Conservation (phyloP, 1,140 invertebrate genomes). For the Diorhabda sublineata region DNA sequence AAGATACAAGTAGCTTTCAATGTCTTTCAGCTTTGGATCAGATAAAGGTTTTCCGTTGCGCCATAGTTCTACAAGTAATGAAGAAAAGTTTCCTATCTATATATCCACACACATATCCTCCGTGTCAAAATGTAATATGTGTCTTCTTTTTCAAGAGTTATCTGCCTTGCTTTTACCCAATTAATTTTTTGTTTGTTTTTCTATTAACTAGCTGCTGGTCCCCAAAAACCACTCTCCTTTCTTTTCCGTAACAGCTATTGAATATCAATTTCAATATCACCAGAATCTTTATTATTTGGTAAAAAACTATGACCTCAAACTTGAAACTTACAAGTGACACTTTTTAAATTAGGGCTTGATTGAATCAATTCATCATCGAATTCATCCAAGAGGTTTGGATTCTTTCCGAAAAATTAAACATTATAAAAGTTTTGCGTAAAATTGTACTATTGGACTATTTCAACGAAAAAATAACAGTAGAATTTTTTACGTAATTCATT, state of each 20-base stretch:
- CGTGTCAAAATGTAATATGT: slow-evolving; percentile 13
- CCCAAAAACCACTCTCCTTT: slow-evolving; percentile 15
- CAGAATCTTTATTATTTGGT: slow-evolving; percentile 39
- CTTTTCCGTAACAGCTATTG: slow-evolving; percentile 6
- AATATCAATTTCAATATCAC: slow-evolving; percentile 33
- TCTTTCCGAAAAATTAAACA: too few species aligned
- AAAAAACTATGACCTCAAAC: slow-evolving; percentile 41
- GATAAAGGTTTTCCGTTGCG: slow-evolving; percentile 16
- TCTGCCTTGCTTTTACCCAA: slow-evolving; percentile 22
- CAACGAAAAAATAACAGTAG: too few species aligned
- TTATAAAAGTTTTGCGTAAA: too few species aligned
- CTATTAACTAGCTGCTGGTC: slow-evolving; percentile 15
- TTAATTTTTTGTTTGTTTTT: slow-evolving; percentile 24
- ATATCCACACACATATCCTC: slow-evolving; percentile 9
- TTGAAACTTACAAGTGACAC: slow-evolving; percentile 36
- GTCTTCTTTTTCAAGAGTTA: slow-evolving; percentile 20
- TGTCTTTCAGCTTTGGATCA: neutral
- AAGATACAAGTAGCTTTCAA: neutral
- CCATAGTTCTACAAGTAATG: slow-evolving; percentile 17
- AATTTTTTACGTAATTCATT: too few species aligned
- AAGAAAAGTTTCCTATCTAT: slow-evolving; percentile 9
- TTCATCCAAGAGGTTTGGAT: too few species aligned
- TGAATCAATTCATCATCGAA: slow-evolving; percentile 33
- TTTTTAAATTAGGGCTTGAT: slow-evolving; percentile 30
- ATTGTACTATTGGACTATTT: too few species aligned